phyloP scores from a whole-genome alignment of 2,888 invertebrate species.

The Reticulitermes lucifugus region DNA sequence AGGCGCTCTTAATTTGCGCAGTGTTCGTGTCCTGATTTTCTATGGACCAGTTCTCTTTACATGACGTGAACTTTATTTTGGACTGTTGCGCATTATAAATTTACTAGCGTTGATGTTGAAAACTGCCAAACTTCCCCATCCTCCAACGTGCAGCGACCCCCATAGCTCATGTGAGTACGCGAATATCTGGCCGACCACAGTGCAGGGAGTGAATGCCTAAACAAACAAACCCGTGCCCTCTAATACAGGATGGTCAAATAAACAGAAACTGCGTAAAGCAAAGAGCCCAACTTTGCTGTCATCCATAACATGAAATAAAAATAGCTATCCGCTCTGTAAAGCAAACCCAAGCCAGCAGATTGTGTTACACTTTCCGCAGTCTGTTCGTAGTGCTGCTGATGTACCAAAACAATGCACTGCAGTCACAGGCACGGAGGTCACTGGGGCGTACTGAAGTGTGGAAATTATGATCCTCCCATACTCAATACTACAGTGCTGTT shows the following conservation, averaged over 20 bases:
- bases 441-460: too few species aligned
- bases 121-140: neutral
- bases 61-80: too few species aligned
- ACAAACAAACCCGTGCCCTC: neutral
- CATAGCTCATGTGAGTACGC: neutral
- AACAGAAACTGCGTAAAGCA: neutral
- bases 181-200: neutral
- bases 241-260: slow-evolving; percentile 1
- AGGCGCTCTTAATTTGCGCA: too few species aligned
- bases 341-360: too few species aligned
- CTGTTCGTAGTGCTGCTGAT: too few species aligned
- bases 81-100: neutral
- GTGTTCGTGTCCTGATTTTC: too few species aligned
- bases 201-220: neutral
- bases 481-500: too few species aligned
- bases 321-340: neutral
- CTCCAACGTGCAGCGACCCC: neutral
- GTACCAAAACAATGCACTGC: too few species aligned
- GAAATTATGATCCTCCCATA: too few species aligned
- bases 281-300: slow-evolving; percentile 6
- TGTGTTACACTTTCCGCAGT: too few species aligned
- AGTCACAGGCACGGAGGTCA: too few species aligned
- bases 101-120: neutral
- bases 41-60: too few species aligned
- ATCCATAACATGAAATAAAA: slow-evolving; percentile 12